Evolutionary conservation across 2,888 invertebrate species (phyloP), one percentile per base, ranked within the genome.

Genomic region (Hydriomena furcata): DNA sequence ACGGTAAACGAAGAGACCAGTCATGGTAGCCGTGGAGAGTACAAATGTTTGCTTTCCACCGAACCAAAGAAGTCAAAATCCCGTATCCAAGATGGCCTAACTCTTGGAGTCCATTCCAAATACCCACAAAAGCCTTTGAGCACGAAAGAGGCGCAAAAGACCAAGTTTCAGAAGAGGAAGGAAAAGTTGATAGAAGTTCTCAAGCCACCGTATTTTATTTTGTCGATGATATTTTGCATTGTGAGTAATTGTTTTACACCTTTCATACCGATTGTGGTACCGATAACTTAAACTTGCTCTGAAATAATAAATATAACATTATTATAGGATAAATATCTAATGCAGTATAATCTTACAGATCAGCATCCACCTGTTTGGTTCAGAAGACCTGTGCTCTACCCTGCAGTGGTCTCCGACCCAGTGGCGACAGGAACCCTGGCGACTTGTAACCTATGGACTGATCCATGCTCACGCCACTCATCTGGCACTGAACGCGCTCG

Each of bases 381-480:
- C 79, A 0, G 65, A 65, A 0, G 58, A 65, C 0, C 35, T 73
- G 57, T 76, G 73, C 24, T 57, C 61, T 28, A 53, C 48, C 45
- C 66, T 88, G 54, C 82, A 86, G 66, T 89, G 86, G 86, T 63
- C 73, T 7, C 86, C 87, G 21, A 68, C 62, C 6, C 66, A 62
- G 61, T 93, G 93, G 79, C 91, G 94, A 61, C 81, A 87, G 34
- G 92, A 96, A 79, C 89, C 94, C 20, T 97, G 97, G 97, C 92
- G 97, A 58, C 94, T 95, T 71, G 72, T 95, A 47, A 93, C 94
- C 31, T 97, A 97, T 80, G 95, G 95, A 91, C 89, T 95, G 61
- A 84, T 97, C 46, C 97, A 97, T 85, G 94, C 95, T 44, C 94
- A 93, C 80, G 90, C 92, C 67, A 91, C 93, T 36, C 97, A 97